A percentile compares a stretch with the other conserved stretches of the same genome.
Evolutionary conservation across 2,113 vertebrate species (phyloP).

Genomic region (Rhagologus leucostigma): DNA sequence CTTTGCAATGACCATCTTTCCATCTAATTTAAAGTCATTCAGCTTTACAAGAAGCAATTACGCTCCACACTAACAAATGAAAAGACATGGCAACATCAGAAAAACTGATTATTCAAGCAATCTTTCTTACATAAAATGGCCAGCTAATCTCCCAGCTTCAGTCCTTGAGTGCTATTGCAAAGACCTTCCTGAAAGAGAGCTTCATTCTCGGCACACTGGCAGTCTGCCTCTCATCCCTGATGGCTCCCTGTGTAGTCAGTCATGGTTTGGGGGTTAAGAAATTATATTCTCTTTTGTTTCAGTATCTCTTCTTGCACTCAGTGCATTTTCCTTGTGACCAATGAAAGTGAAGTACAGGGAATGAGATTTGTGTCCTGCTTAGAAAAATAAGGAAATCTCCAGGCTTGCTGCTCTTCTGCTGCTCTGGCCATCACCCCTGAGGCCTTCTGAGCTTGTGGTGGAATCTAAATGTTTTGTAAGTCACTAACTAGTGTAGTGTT

Average conservation of each 20-base stretch:
- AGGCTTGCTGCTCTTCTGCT: not conserved
- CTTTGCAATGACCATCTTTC: constrained; percentile 12
- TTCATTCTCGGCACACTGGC: not conserved
- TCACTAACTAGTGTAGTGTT: not conserved
- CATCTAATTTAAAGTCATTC: constrained; percentile 47
- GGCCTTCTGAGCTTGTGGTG: not conserved
- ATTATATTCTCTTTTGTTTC: not conserved
- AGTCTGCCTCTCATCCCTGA: not conserved
- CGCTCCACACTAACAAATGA: not conserved
- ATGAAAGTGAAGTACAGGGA: not conserved
- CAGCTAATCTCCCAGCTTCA: constrained; percentile 1
- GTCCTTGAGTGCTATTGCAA: not conserved
- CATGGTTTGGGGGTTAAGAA: not conserved
- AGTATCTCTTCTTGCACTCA: not conserved
- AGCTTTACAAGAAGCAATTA: constrained; percentile 46
- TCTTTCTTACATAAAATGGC: constrained; percentile 23
- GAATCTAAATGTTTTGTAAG: not conserved
- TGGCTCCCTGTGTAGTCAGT: not conserved
- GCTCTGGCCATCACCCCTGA: not conserved
- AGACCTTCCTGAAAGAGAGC: not conserved
- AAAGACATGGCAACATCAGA: constrained; percentile 32
- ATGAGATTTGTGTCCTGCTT: not conserved
- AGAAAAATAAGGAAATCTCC: not conserved
- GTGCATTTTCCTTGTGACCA: not conserved
- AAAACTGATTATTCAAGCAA: constrained; percentile 40